Percentiles rank a stretch among this genome's conserved stretches.
phyloP scores from a whole-genome alignment of 2,888 invertebrate genomes.

The Uropetala carovei region DNA sequence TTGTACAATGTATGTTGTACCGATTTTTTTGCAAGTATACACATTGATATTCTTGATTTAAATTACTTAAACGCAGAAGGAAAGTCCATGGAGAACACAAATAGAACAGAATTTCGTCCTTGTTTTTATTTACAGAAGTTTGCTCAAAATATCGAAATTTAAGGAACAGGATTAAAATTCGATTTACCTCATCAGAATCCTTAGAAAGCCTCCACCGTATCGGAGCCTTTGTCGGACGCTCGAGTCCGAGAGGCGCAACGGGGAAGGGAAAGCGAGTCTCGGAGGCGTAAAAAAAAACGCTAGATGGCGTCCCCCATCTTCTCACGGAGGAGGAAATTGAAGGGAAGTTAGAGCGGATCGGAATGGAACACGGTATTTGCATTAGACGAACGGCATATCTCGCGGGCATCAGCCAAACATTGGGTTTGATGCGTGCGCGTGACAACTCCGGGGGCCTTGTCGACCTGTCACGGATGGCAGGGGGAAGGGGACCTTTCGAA shows the following conservation, averaged over 20 bases:
- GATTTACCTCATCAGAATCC: too few relatives aligned
- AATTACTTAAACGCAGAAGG: too few relatives aligned
- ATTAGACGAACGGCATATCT: conserved; percentile 46
- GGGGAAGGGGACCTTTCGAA: not conserved
- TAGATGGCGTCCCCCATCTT: not conserved
- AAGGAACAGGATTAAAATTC: too few relatives aligned
- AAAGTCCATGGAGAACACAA: too few relatives aligned
- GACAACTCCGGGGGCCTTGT: not conserved
- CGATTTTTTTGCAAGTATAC: too few relatives aligned
- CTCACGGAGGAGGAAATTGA: not conserved
- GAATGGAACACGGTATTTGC: conserved; percentile 53
- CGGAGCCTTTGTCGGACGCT: not conserved
- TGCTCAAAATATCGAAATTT: too few relatives aligned
- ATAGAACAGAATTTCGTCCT: too few relatives aligned
- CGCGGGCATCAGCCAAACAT: not conserved
- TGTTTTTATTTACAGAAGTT: too few relatives aligned
- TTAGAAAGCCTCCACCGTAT: not conserved
- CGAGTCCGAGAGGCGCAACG: not conserved
- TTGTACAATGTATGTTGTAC: too few relatives aligned
- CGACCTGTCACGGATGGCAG: not conserved
- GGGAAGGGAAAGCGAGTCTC: not conserved
- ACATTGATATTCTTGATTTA: too few relatives aligned
- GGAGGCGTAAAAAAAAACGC: too few relatives aligned
- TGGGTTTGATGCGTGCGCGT: not conserved
- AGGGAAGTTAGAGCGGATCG: conserved; percentile 43